Percentiles rank a stretch among this genome's conserved stretches.
Evolutionary conservation across 2,797 vertebrate species (phyloP).

Genomic region (Labroides dimidiatus): DNA sequence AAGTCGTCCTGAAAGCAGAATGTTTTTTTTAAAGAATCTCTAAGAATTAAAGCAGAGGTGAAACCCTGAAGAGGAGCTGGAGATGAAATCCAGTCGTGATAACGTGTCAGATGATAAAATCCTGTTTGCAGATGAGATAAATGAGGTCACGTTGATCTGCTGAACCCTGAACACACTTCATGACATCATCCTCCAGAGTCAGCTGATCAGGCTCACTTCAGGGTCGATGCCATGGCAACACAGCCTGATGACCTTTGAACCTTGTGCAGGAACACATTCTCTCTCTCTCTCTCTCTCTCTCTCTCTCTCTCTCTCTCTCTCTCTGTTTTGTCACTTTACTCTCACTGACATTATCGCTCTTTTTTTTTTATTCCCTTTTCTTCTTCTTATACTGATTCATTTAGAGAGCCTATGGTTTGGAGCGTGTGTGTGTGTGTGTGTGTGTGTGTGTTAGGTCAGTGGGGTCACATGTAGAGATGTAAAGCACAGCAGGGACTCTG

Average conservation of each 20-base stretch:
- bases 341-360: constrained; percentile 10
- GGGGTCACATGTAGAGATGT: constrained; percentile 35
- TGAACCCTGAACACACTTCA: not conserved
- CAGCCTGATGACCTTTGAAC: constrained; percentile 40
- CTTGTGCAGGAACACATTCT: not conserved
- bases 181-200: not conserved
- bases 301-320: not conserved
- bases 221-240: constrained; percentile 28
- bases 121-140: not conserved
- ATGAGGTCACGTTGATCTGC: not conserved
- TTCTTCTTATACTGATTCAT: constrained; percentile 7
- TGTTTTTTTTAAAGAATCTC: no score
- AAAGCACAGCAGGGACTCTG: constrained; percentile 40
- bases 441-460: constrained; percentile 10
- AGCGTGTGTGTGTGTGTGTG: not conserved
- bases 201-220: constrained; percentile 25
- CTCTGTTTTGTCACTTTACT: not conserved
- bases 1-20: no score
- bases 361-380: constrained; percentile 14
- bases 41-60: no score
- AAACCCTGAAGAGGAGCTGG: no score
- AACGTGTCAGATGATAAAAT: not conserved
- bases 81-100: no score
- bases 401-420: not conserved
- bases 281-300: constrained; percentile 8